Evolutionary conservation across 2,888 invertebrate species (phyloP).

Genomic region (Saturnia pavonia): DNA sequence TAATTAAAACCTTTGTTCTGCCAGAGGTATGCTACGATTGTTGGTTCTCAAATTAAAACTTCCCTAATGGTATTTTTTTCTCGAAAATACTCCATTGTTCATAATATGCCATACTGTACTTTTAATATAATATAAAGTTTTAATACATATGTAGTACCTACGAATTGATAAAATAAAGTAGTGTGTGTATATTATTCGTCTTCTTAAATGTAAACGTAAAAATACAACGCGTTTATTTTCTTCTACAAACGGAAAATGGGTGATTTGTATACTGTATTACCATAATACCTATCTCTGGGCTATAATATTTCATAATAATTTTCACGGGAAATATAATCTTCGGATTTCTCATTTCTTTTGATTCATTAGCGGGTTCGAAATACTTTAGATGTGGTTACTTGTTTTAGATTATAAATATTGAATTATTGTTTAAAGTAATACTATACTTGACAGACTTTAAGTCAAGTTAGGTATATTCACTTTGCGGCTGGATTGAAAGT

Average conservation of each 20-base stretch:
- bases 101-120: neutral
- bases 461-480: neutral
- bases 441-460: neutral
- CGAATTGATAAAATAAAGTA: neutral
- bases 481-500: neutral
- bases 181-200: neutral
- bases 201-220: conserved; percentile 13
- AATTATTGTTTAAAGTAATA: neutral
- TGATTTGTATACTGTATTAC: conserved; percentile 21
- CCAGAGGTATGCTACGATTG: conserved; percentile 27
- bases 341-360: conserved; percentile 10
- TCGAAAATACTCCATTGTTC: neutral
- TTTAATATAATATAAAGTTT: neutral
- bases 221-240: conserved; percentile 18
- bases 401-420: neutral
- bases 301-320: conserved; percentile 19
- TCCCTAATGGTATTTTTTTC: conserved; percentile 26
- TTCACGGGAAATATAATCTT: conserved; percentile 12
- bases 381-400: neutral
- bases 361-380: neutral
- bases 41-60: conserved; percentile 32
- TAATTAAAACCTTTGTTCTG: conserved; percentile 38
- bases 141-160: neutral
- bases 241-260: conserved; percentile 16
- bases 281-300: conserved; percentile 13